A percentile compares a stretch with the other conserved stretches of the same genome.
phyloP scores from a whole-genome alignment of 2,888 invertebrate genomes.

The Diarsia brunnea region DNA sequence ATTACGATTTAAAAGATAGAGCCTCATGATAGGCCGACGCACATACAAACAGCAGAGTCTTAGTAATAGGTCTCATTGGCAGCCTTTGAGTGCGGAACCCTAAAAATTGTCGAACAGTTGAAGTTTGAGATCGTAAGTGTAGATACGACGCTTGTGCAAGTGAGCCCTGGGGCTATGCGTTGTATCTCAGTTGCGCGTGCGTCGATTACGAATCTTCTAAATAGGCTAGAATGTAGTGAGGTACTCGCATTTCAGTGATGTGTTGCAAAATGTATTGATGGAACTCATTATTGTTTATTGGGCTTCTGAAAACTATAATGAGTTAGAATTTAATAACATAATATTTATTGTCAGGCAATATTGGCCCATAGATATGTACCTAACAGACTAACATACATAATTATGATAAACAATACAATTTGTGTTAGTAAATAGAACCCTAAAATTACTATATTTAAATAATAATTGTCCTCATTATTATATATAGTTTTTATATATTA shows the following conservation, averaged over 20 bases:
- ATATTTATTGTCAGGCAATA: too few species aligned
- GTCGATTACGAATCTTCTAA: slow-evolving; percentile 75
- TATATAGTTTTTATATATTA: too few species aligned
- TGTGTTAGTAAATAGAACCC: too few species aligned
- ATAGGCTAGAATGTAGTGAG: slow-evolving; percentile 63
- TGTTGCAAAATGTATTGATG: slow-evolving; percentile 68
- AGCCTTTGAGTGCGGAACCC: neutral
- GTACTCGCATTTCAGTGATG: slow-evolving; percentile 62
- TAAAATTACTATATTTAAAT: too few species aligned
- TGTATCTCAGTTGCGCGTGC: slow-evolving; percentile 74
- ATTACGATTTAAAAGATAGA: neutral
- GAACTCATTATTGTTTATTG: slow-evolving; percentile 55
- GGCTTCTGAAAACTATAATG: slow-evolving; percentile 2
- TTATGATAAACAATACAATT: too few species aligned
- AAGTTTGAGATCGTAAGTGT: slow-evolving; percentile 76
- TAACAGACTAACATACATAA: too few species aligned
- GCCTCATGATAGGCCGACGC: neutral
- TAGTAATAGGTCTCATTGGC: neutral
- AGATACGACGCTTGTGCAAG: slow-evolving; percentile 80
- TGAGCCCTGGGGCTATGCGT: slow-evolving; percentile 77
- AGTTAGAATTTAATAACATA: neutral
- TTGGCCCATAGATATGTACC: too few species aligned
- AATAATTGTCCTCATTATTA: too few species aligned
- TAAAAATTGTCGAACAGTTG: slow-evolving; percentile 62
- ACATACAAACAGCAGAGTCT: neutral